Evolutionary conservation across 2,888 invertebrate genomes (phyloP).

Genomic region (Hypena proboscidalis): DNA sequence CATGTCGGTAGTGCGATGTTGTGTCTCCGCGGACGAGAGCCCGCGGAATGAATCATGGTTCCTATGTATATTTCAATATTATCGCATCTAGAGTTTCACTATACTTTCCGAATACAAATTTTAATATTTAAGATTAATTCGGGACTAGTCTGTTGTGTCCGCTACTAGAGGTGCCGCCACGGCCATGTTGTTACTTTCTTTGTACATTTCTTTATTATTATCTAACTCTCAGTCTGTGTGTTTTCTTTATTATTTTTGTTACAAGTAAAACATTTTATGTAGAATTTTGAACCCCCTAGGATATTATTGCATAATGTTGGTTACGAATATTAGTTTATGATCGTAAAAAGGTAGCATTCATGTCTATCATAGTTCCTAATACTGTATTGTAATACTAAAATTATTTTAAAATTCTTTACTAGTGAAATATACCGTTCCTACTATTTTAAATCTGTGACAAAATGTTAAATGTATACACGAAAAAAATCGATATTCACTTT

Average conservation of each 20-base stretch:
- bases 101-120: constrained; percentile 85
- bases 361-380: constrained; percentile 85
- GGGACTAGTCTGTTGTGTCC: constrained; percentile 83
- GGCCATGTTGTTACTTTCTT: constrained; percentile 80
- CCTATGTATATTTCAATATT: constrained; percentile 87
- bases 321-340: constrained; percentile 77
- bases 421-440: constrained; percentile 85
- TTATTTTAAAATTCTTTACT: constrained; percentile 84
- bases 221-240: constrained; percentile 51
- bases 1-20: constrained; percentile 80
- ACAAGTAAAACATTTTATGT: constrained; percentile 62
- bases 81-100: constrained; percentile 85
- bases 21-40: constrained; percentile 78
- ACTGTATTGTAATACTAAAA: constrained; percentile 82
- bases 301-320: constrained; percentile 68
- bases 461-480: constrained; percentile 66
- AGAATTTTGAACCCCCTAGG: constrained; percentile 58
- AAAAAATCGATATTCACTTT: constrained; percentile 54
- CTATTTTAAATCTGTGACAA: constrained; percentile 78
- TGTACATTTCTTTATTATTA: constrained; percentile 59
- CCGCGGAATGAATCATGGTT: constrained; percentile 85
- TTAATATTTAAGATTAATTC: constrained; percentile 85
- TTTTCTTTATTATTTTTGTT: constrained; percentile 70
- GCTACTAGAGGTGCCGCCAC: constrained; percentile 80
- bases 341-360: constrained; percentile 78